These are phyloP conservation scores for Galago senegalensis DNA, from an alignment of 2,797 vertebrate genomes.

Conservation along the genomic window DNA sequence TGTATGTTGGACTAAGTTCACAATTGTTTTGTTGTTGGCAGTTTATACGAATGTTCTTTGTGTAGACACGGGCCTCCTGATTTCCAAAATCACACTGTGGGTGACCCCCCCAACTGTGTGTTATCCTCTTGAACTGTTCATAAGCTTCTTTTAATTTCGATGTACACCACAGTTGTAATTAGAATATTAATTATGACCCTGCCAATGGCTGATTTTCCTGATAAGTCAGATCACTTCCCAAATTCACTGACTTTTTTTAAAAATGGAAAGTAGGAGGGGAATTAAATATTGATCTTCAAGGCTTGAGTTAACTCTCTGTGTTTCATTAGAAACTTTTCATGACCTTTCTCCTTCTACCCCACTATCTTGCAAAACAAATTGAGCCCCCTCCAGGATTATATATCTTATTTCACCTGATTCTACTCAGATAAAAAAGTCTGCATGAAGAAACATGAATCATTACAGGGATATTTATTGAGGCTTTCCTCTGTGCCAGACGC, in stretches of 20 bases:
- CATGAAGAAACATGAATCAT: neutral
- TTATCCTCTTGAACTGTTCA: neutral
- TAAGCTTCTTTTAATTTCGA: slow-evolving; percentile 32
- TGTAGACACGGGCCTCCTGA: neutral
- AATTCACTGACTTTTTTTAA: neutral
- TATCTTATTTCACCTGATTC: neutral
- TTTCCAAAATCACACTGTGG: neutral
- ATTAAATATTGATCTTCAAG: slow-evolving; percentile 29
- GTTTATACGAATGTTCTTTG: neutral
- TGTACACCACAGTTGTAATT: neutral
- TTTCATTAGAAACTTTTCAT: neutral
- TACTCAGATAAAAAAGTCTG: neutral
- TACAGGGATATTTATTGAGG: neutral
- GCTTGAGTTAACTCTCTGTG: neutral
- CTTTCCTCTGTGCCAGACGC: neutral
- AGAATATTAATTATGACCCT: neutral
- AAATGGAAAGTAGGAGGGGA: neutral
- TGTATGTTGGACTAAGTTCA: neutral
- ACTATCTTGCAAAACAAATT: neutral
- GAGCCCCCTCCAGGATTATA: neutral
- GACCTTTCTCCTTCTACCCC: neutral
- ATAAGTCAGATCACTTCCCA: slow-evolving; percentile 39
- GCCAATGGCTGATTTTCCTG: neutral
- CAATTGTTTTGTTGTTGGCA: neutral
- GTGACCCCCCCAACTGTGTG: too few relatives aligned